Percentiles rank a stretch among this genome's conserved stretches.
Evolutionary conservation across 1,140 invertebrate species (phyloP).

Genomic region (Charaxes varanes): DNA sequence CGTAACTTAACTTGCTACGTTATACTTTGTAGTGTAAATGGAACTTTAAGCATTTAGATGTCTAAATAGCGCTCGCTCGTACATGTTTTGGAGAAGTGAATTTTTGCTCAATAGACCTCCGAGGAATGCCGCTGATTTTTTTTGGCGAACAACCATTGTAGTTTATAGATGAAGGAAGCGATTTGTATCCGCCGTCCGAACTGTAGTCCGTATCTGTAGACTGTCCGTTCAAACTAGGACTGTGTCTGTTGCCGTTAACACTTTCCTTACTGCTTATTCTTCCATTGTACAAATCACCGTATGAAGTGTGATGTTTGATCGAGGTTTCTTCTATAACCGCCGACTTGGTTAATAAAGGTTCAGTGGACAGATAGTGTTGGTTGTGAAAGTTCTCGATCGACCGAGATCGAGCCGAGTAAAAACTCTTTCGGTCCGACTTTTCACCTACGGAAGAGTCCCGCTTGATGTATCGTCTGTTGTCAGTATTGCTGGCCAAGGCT

Average conservation of each 20-base stretch:
- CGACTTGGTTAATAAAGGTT: conserved; percentile 34
- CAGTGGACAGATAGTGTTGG: conserved; percentile 35
- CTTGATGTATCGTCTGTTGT: conserved; percentile 51
- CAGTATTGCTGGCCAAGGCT: conserved; percentile 52
- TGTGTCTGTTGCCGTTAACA: conserved; percentile 56
- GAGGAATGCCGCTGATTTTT: conserved; percentile 67
- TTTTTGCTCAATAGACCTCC: conserved; percentile 62
- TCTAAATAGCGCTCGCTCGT: conserved; percentile 56
- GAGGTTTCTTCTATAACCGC: conserved; percentile 45
- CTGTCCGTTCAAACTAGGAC: conserved; percentile 61
- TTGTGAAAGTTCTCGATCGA: conserved; percentile 71
- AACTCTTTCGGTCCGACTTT: conserved; percentile 37
- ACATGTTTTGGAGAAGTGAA: conserved; percentile 54
- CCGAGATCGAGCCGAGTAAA: conserved; percentile 53
- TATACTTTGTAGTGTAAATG: neutral
- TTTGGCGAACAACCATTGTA: conserved; percentile 54
- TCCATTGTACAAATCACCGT: conserved; percentile 63
- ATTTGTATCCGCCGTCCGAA: conserved; percentile 71
- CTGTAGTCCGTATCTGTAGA: conserved; percentile 70
- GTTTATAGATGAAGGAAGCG: conserved; percentile 68
- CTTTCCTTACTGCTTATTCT: conserved; percentile 57
- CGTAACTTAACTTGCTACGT: conserved; percentile 1
- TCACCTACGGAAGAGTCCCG: conserved; percentile 50
- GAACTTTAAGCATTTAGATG: no score
- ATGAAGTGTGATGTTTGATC: conserved; percentile 66